These are phyloP conservation scores for Nasua narica DNA, from an alignment of 2,797 vertebrate species.

Conservation along the genomic window DNA sequence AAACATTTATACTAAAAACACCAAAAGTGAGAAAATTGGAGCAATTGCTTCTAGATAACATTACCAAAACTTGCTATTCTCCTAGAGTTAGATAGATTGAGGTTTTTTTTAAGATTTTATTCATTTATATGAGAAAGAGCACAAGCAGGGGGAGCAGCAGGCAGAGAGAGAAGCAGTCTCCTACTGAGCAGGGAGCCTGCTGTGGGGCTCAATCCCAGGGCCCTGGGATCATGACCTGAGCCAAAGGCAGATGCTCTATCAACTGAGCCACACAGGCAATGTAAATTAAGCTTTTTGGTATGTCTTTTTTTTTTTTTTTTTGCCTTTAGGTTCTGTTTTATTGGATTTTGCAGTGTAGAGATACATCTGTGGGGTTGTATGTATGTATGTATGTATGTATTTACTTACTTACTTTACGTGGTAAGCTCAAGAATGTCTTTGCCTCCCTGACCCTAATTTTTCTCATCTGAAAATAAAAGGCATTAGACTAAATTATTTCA, in stretches of 20 bases:
- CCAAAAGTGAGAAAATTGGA: not conserved
- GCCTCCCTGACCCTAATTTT: not conserved
- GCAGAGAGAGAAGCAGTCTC: too few species aligned
- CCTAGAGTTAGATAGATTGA: not conserved
- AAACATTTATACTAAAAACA: slow-evolving; percentile 29
- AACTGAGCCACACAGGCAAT: not conserved
- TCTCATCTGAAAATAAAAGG: not conserved
- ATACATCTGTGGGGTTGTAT: too few species aligned
- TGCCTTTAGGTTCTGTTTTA: too few species aligned
- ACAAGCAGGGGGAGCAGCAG: too few species aligned
- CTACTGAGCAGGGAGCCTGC: too few species aligned
- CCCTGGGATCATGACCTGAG: not conserved
- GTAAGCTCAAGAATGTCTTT: not conserved
- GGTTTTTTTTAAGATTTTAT: not conserved
- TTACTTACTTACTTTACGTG: too few species aligned
- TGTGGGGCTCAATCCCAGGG: not conserved
- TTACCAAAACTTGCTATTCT: not conserved
- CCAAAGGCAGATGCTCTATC: not conserved
- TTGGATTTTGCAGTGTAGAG: too few species aligned
- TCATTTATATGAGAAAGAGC: too few species aligned
- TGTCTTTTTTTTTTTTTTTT: not conserved
- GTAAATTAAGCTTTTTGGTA: not conserved
- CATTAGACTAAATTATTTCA: not conserved
- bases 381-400: too few species aligned
- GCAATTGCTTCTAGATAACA: not conserved